phyloP scores from a whole-genome alignment of 2,113 vertebrate species.

The Tretioscincus oriximinensis region DNA sequence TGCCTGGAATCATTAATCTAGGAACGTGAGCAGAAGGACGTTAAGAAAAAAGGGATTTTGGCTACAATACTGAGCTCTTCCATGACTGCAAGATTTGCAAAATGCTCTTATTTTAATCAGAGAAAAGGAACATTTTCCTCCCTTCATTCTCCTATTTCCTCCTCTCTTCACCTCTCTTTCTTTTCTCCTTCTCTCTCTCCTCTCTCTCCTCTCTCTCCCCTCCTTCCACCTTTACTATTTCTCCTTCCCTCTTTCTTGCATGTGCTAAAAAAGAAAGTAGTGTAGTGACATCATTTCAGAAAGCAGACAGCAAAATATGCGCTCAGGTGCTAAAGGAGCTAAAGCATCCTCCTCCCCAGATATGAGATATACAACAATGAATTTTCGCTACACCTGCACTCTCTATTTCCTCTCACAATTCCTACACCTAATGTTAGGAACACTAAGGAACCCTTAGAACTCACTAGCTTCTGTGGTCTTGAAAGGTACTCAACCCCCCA shows the following conservation, averaged over 20 bases:
- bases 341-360: neutral
- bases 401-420: slow-evolving; percentile 20
- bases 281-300: neutral
- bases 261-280: slow-evolving; percentile 21
- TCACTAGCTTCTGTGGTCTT: too few relatives aligned
- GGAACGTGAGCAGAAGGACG: neutral
- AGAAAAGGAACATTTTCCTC: neutral
- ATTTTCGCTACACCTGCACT: neutral
- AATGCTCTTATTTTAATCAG: neutral
- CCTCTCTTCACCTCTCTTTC: neutral
- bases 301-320: slow-evolving; percentile 14
- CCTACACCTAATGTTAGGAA: neutral
- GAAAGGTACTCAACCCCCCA: too few relatives aligned
- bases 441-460: neutral
- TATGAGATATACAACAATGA: slow-evolving; percentile 4
- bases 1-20: neutral
- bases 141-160: neutral
- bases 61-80: neutral
- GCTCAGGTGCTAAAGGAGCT: neutral
- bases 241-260: neutral
- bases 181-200: neutral
- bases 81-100: neutral
- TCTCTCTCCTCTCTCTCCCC: neutral
- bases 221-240: neutral
- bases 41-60: neutral